These are phyloP conservation scores for Argyresthia goedartella DNA, from an alignment of 2,888 invertebrate genomes.

Conservation along the genomic window DNA sequence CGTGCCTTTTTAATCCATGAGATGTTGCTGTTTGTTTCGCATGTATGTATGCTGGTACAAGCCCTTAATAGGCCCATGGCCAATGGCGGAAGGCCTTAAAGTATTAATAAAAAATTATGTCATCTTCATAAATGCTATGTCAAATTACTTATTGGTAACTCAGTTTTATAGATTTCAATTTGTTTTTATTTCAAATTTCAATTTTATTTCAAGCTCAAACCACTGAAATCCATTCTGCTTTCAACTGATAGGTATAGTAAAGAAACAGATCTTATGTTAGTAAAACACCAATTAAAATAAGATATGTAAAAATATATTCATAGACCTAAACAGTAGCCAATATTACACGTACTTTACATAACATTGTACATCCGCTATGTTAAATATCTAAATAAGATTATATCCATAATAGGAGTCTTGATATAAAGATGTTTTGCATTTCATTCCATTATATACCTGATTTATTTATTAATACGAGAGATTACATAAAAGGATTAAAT, in stretches of 20 bases:
- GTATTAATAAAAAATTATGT: too few species aligned
- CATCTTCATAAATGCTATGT: too few species aligned
- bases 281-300: conserved; percentile 40
- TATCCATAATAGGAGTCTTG: background rate
- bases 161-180: too few species aligned
- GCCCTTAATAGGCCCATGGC: too few species aligned
- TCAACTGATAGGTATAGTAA: background rate
- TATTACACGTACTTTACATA: background rate
- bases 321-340: background rate
- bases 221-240: too few species aligned
- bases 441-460: conserved; percentile 17
- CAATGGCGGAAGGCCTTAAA: too few species aligned
- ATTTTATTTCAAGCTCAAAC: too few species aligned
- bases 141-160: too few species aligned
- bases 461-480: conserved; percentile 19
- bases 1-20: conserved; percentile 44
- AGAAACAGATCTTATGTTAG: conserved; percentile 23
- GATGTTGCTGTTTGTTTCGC: background rate
- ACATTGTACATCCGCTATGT: background rate
- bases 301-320: background rate
- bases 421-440: background rate
- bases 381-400: background rate
- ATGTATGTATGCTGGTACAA: too few species aligned
- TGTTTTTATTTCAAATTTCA: too few species aligned
- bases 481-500: background rate